Conservation (phyloP, 1,140 invertebrate genomes). For the Euwallacea similis region DNA sequence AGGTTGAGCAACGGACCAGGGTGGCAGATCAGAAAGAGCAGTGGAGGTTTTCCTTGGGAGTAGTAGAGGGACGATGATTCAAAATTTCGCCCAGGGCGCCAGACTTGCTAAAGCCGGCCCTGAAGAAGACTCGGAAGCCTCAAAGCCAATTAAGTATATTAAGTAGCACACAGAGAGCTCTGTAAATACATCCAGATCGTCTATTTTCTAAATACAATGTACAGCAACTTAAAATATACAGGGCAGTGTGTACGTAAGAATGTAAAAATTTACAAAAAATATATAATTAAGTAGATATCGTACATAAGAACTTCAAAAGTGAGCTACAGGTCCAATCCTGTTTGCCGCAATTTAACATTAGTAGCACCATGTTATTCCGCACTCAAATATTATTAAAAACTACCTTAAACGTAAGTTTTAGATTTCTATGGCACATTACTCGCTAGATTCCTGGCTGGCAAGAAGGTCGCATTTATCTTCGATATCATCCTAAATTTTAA, state of each 20-base stretch:
- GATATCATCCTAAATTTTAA: constrained; percentile 54
- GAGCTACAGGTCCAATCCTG: not conserved
- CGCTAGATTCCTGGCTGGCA: not conserved
- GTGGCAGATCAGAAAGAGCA: no score
- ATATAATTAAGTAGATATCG: constrained; percentile 21
- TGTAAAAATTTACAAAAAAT: constrained; percentile 27
- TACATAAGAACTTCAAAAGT: not conserved
- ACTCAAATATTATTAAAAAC: constrained; percentile 9
- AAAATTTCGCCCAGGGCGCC: no score
- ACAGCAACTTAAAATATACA: constrained; percentile 18
- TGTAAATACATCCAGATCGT: not conserved
- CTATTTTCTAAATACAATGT: not conserved
- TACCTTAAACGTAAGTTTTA: no score
- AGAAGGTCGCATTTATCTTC: constrained; percentile 62
- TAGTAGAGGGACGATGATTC: no score
- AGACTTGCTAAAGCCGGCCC: no score
- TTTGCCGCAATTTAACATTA: not conserved
- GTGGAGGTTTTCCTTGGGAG: no score
- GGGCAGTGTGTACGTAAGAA: constrained; percentile 31
- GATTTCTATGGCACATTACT: not conserved
- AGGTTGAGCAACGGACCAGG: no score
- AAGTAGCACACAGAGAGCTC: not conserved
- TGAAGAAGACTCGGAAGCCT: no score
- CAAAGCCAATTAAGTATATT: not conserved
- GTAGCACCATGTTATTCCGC: constrained; percentile 44